Conservation (phyloP, 2,113 vertebrate genomes). For the Percopsis transmontana region DNA sequence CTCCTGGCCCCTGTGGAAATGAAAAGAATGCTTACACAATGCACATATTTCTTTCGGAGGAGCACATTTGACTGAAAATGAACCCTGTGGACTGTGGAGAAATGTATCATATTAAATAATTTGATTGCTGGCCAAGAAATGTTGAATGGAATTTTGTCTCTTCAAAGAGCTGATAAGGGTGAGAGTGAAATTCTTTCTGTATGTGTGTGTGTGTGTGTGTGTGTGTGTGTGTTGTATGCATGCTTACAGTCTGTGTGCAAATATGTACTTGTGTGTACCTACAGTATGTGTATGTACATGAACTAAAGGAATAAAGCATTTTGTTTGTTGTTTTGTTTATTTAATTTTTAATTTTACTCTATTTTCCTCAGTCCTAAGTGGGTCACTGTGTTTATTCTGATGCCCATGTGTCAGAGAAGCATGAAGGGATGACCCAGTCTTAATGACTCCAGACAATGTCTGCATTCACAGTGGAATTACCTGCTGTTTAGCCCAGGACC, state of each 20-base stretch:
- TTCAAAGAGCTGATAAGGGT: background rate
- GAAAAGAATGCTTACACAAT: slow-evolving; percentile 42
- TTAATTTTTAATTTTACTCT: too few relatives aligned
- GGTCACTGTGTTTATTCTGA: background rate
- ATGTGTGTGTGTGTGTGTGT: background rate
- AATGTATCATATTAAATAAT: slow-evolving; percentile 37
- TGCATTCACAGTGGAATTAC: slow-evolving; percentile 66
- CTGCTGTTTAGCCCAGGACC: slow-evolving; percentile 72
- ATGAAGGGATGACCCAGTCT: slow-evolving; percentile 27
- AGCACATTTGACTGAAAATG: slow-evolving; percentile 24
- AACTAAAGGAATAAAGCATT: too few relatives aligned
- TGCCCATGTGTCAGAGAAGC: slow-evolving; percentile 31
- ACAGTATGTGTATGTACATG: background rate
- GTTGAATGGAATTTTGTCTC: slow-evolving; percentile 10
- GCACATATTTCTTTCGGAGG: slow-evolving; percentile 9
- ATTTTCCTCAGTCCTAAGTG: slow-evolving; percentile 1
- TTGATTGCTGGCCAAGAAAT: slow-evolving; percentile 29
- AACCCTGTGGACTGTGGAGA: slow-evolving; percentile 16
- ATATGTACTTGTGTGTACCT: background rate
- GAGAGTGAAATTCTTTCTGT: background rate
- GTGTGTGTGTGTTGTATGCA: background rate
- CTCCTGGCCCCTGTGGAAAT: slow-evolving; percentile 30
- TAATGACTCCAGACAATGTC: slow-evolving; percentile 56
- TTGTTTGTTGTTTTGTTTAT: too few relatives aligned
- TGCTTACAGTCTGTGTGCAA: background rate